Evolutionary conservation across 1,140 invertebrate species (phyloP), one percentile per base, ranked within the genome.

Genomic region (Acromyrmex echinatior): DNA sequence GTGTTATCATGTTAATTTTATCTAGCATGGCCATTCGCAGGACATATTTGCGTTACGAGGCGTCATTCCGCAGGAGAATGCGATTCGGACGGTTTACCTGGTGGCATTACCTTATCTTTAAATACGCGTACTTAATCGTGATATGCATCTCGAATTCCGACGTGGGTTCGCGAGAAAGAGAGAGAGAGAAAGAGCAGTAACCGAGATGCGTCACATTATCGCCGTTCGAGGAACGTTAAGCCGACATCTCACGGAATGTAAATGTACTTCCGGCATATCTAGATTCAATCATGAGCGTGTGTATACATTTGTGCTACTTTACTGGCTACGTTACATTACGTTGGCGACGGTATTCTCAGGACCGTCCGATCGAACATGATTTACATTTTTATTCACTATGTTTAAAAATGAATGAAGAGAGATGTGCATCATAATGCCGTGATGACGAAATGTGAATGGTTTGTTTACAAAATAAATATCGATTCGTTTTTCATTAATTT

Each of bases 231-330:
- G 35, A 39, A 84, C 58, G 80, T 84, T 84, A 84, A 84, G 80
- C 21, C 56, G 80, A 82, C 68, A 9, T 81, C 49, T 81, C 63
- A 56, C 10, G 70, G 28, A 76, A 84, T 76, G 70, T 74, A 84
- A 84, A 84, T 84, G 70, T 21, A 16, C 70, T 84, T 84, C 56
- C 70, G 70, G 80, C 80, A 84, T 84, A 84, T 84, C 70, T 84
- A 84, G 80, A 84, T 84, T 84, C 18, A 76, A 84, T 76, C 70
- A 84, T 56, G 56, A 25, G 3, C 45, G 56, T 84, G 28, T 84
- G 66, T 82, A 82, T 76, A 84, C 70, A 84, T 84, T 84, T 84
- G 56, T 62, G 39, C 56, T 56, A 74, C 68, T 62, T 82, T 56
- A 53, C 68, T 18, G 25, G 58, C 66, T 60, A 53, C n/a, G 63